phyloP scores from a whole-genome alignment of 2,113 vertebrate genomes.

The Lethenteron camtschaticum region DNA sequence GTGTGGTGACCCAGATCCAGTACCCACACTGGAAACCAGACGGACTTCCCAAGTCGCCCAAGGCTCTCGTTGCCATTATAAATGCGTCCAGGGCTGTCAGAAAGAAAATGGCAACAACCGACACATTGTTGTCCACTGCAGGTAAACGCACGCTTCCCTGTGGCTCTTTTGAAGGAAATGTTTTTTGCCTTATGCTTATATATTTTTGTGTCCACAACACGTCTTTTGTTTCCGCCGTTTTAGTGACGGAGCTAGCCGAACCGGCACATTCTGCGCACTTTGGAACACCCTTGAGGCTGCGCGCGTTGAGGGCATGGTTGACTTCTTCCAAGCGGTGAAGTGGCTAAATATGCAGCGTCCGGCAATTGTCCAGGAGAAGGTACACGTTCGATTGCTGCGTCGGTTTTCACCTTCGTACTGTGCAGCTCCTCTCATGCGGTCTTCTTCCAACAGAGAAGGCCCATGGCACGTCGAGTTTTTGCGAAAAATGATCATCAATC shows the following conservation, averaged over 20 bases:
- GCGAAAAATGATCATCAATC: too few species aligned
- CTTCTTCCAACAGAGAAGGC: too few species aligned
- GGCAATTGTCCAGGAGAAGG: conserved; percentile 34
- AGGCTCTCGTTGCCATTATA: not conserved
- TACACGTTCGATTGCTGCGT: conserved; percentile 12
- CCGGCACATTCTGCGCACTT: conserved; percentile 59
- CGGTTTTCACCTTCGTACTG: too few species aligned
- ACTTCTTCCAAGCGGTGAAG: conserved; percentile 72
- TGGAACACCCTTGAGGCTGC: conserved; percentile 63
- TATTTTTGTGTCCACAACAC: not conserved
- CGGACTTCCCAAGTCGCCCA: not conserved
- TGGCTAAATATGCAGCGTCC: conserved; percentile 44
- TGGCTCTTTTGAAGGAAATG: too few species aligned
- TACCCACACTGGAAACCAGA: not conserved
- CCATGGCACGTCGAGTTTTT: too few species aligned
- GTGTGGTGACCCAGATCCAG: not conserved
- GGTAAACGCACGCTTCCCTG: not conserved
- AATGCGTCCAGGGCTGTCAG: not conserved
- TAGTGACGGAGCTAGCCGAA: conserved; percentile 57
- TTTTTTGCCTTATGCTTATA: not conserved
- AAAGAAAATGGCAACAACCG: not conserved
- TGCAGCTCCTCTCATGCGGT: too few species aligned
- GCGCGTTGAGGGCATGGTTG: conserved; percentile 52
- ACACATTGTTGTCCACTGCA: conserved; percentile 4
- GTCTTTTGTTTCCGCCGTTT: conserved; percentile 8